Percentiles rank a stretch among this genome's conserved stretches.
phyloP scores from a whole-genome alignment of 2,113 vertebrate genomes.

The Gopherus flavomarginatus region DNA sequence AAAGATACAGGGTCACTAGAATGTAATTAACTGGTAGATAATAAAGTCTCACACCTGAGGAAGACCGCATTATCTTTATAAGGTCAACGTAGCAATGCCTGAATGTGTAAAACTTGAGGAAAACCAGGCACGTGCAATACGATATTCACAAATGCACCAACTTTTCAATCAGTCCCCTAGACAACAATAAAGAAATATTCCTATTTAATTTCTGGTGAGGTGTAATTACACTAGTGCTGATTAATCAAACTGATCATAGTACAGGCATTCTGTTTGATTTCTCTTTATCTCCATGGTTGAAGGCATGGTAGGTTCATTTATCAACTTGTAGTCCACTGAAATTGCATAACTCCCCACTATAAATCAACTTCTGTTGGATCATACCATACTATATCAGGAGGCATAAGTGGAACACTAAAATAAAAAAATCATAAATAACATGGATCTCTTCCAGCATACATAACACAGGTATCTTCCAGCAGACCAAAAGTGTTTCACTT shows the following conservation, averaged over 20 bases:
- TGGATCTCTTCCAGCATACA: background rate
- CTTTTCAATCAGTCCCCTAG: background rate
- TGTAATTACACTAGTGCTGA: background rate
- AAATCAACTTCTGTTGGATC: background rate
- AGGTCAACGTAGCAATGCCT: background rate
- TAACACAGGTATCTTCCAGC: background rate
- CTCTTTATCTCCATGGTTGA: background rate
- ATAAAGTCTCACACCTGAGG: background rate
- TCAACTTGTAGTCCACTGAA: background rate
- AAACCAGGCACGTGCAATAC: background rate
- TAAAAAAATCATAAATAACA: background rate
- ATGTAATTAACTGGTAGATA: rapidly evolving
- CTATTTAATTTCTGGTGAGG: background rate
- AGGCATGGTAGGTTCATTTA: background rate
- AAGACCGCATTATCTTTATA: background rate
- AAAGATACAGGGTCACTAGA: background rate
- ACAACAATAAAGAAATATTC: background rate
- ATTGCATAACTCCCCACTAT: background rate
- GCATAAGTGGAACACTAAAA: background rate
- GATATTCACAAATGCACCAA: background rate
- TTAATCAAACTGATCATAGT: background rate
- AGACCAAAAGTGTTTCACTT: background rate
- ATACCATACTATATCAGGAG: background rate
- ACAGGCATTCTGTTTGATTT: background rate
- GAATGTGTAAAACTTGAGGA: background rate